Percentiles rank a stretch among this genome's conserved stretches.
Evolutionary conservation across 2,888 invertebrate genomes (phyloP).

Genomic region (Branchipolynoe longqiensis): DNA sequence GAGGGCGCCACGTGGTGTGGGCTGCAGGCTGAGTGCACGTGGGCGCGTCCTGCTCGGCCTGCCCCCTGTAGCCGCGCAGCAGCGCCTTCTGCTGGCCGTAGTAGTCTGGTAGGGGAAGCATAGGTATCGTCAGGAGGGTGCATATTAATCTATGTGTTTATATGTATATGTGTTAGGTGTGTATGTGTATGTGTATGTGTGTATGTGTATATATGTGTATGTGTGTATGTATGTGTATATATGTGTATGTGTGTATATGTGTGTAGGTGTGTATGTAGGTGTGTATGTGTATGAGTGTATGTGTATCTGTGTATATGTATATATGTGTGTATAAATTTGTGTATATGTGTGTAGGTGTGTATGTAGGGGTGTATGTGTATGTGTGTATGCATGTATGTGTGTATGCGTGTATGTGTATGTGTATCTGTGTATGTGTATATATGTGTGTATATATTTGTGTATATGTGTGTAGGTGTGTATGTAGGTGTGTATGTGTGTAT

Average conservation of each 20-base stretch:
- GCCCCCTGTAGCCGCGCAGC: not conserved
- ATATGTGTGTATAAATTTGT: not conserved
- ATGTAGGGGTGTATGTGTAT: not conserved
- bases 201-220: not conserved
- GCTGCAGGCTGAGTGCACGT: not conserved
- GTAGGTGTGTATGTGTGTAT: too few species aligned
- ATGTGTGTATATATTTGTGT: not conserved
- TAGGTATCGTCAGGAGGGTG: not conserved
- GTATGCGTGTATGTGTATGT: not conserved
- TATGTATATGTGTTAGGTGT: not conserved
- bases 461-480: not conserved
- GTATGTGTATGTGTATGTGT: not conserved
- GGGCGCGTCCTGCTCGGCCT: not conserved
- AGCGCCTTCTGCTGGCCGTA: constrained; percentile 16
- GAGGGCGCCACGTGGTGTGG: not conserved
- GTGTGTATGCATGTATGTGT: not conserved
- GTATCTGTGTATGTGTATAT: not conserved
- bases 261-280: not conserved
- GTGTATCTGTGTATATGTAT: not conserved
- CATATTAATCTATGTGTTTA: not conserved
- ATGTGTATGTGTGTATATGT: not conserved
- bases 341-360: not conserved
- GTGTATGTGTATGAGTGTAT: not conserved
- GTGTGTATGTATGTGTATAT: not conserved
- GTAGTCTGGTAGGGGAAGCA: not conserved